These are phyloP conservation scores for Sebastes itinus DNA, from an alignment of 2,797 vertebrate species.

Conservation along the genomic window DNA sequence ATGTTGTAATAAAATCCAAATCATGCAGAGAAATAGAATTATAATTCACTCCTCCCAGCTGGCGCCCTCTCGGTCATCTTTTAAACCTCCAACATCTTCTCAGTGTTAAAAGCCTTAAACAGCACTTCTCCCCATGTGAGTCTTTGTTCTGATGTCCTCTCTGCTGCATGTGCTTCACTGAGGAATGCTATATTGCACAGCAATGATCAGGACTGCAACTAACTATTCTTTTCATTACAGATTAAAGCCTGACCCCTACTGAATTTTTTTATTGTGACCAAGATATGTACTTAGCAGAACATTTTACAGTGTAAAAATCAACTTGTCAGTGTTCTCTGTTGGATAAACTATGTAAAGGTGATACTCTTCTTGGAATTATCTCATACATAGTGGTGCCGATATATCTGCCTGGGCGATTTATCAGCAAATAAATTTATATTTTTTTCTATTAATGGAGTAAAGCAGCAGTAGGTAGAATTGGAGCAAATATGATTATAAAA, in stretches of 20 bases:
- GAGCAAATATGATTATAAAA: too few species aligned
- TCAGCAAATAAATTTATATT: background rate
- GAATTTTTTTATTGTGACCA: background rate
- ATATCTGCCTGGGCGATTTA: background rate
- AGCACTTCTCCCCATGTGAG: slow-evolving; percentile 7
- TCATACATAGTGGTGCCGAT: background rate
- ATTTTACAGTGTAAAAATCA: background rate
- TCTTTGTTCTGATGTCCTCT: slow-evolving; percentile 46
- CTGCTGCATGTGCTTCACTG: slow-evolving; percentile 18
- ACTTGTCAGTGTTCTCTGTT: background rate
- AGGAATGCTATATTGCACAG: background rate
- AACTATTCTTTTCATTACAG: background rate
- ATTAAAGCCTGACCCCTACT: background rate
- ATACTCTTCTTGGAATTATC: background rate
- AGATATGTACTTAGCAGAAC: background rate
- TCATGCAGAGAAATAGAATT: slow-evolving; percentile 3
- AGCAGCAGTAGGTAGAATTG: too few species aligned
- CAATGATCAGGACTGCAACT: background rate
- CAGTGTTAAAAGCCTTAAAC: slow-evolving; percentile 21
- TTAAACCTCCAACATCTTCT: background rate
- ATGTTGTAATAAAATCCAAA: background rate
- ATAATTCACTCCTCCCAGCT: background rate
- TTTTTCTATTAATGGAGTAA: too few species aligned
- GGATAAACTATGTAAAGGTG: background rate
- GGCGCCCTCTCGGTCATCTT: background rate